These are phyloP conservation scores for Argyra leucocephala DNA, from an alignment of 2,888 invertebrate genomes.

Conservation along the genomic window DNA sequence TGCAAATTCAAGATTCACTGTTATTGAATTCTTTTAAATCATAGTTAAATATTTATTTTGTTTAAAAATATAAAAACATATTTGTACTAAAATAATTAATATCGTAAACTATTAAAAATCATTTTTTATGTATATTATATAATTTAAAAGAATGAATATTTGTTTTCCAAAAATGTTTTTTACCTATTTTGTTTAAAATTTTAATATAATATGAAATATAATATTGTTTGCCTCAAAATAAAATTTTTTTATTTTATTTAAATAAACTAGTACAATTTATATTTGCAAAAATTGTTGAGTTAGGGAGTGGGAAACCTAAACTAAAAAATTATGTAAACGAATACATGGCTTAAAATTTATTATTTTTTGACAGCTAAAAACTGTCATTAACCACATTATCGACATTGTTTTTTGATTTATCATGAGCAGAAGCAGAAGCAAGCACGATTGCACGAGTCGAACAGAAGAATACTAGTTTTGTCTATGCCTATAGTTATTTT, in stretches of 20 bases:
- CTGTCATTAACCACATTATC: too few species aligned
- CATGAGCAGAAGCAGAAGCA: too few species aligned
- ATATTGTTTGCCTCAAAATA: not conserved
- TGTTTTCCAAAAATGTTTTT: slow-evolving; percentile 6
- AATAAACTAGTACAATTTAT: not conserved
- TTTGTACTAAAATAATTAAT: not conserved
- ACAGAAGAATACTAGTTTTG: too few species aligned
- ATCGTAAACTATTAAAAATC: not conserved
- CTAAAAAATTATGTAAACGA: too few species aligned
- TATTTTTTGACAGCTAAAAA: not conserved
- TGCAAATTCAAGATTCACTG: slow-evolving; percentile 50
- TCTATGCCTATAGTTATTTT: too few species aligned
- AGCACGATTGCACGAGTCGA: too few species aligned
- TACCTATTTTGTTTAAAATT: slow-evolving; percentile 2
- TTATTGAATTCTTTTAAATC: not conserved
- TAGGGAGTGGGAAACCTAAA: not conserved
- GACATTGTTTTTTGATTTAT: too few species aligned
- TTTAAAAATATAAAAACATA: not conserved
- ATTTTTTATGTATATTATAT: not conserved
- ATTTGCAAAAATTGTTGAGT: not conserved
- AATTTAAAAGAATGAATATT: not conserved
- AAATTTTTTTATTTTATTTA: not conserved
- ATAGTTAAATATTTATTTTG: not conserved
- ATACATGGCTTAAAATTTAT: not conserved
- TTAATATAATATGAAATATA: not conserved